Evolutionary conservation across 1,140 invertebrate genomes (phyloP).

Genomic region (Macrostomum lignano): DNA sequence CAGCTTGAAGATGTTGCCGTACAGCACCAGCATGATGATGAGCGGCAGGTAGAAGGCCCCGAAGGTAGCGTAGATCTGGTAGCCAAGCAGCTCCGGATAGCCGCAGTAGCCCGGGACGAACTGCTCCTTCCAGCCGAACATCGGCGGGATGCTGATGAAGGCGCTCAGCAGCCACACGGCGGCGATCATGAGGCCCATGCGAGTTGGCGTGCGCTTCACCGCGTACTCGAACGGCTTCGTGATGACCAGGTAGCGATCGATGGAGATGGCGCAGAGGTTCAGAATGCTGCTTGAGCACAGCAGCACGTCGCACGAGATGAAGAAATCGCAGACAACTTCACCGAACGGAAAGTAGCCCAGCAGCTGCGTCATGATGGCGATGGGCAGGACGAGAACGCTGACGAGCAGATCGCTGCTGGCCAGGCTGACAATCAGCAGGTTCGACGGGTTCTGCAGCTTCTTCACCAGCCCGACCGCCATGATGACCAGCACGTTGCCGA

Average conservation of each 20-base stretch:
- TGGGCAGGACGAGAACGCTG: constrained; percentile 39
- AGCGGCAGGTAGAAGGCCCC: constrained; percentile 75
- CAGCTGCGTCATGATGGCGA: constrained; percentile 29
- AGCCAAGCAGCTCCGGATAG: constrained; percentile 12
- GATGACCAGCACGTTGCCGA: constrained; percentile 30
- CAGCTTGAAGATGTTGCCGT: constrained; percentile 50
- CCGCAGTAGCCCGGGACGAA: constrained; percentile 31
- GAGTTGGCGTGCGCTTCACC: constrained; percentile 9
- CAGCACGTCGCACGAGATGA: constrained; percentile 10
- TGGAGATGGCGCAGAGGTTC: constrained; percentile 5
- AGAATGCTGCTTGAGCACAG: constrained; percentile 5
- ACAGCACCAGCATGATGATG: constrained; percentile 58
- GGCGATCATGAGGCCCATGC: constrained; percentile 59
- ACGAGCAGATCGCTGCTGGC: constrained; percentile 43
- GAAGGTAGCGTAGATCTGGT: constrained; percentile 27
- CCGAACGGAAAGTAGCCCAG: constrained; percentile 26
- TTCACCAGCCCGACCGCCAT: constrained; percentile 29
- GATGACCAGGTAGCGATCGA: constrained; percentile 4
- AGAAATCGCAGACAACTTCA: constrained; percentile 39
- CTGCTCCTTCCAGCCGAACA: constrained; percentile 38
- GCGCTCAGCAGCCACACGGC: constrained; percentile 66
- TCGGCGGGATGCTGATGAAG: constrained; percentile 64
- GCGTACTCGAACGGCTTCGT: constrained; percentile 33
- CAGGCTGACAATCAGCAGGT: constrained; percentile 40
- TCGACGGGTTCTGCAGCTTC: constrained; percentile 33